Evolutionary conservation across 1,140 invertebrate species (phyloP).

Genomic region (Drosophila azteca): DNA sequence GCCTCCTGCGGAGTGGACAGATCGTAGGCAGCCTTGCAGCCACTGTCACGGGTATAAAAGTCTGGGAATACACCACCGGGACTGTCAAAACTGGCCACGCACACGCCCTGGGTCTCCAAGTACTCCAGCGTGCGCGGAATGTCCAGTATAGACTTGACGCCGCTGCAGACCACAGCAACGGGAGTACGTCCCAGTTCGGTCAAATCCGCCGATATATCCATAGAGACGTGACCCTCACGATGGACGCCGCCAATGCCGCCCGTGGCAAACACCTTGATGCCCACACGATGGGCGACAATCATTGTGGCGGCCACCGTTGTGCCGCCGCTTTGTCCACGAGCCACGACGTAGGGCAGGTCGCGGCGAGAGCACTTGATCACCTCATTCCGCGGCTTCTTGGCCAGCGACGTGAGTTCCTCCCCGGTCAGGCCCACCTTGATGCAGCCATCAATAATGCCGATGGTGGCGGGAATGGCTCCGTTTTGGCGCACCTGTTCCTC

Average conservation of each 20-base stretch:
- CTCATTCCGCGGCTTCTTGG: slow-evolving; percentile 79
- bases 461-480: slow-evolving; percentile 96
- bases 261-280: slow-evolving; percentile 97
- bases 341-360: slow-evolving; percentile 92
- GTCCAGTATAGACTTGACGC: slow-evolving; percentile 98
- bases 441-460: slow-evolving; percentile 93
- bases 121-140: slow-evolving; percentile 97
- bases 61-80: slow-evolving; percentile 89
- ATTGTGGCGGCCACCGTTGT: slow-evolving; percentile 98
- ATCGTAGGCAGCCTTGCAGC: slow-evolving; percentile 88
- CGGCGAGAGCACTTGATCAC: slow-evolving; percentile 92
- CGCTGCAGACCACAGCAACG: slow-evolving; percentile 96
- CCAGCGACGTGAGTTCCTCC: slow-evolving; percentile 87
- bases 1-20: slow-evolving; percentile 87
- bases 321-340: slow-evolving; percentile 92
- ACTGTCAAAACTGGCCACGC: slow-evolving; percentile 89
- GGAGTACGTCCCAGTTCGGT: slow-evolving; percentile 94
- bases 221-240: slow-evolving; percentile 90
- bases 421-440: slow-evolving; percentile 91
- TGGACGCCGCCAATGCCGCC: slow-evolving; percentile 97
- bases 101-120: slow-evolving; percentile 97
- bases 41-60: slow-evolving; percentile 92
- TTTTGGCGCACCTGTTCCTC: slow-evolving; percentile 90
- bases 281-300: slow-evolving; percentile 90
- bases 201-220: slow-evolving; percentile 98